These are phyloP conservation scores for Himantopus leucocephalus DNA, from an alignment of 2,113 vertebrate genomes.

Conservation along the genomic window DNA sequence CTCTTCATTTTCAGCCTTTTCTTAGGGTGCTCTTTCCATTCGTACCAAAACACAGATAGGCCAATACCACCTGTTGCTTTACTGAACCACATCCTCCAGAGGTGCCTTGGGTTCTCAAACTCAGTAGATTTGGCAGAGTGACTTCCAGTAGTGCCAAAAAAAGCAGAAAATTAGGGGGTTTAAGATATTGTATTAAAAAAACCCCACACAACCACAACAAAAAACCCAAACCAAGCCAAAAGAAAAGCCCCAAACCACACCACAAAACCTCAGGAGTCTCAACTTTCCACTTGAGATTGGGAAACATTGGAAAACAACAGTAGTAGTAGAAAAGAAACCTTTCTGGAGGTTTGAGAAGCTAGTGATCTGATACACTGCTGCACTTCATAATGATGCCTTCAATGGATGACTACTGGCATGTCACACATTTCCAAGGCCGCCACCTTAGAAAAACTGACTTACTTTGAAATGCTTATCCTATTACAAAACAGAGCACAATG, in stretches of 20 bases:
- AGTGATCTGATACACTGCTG: background rate
- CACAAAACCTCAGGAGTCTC: background rate
- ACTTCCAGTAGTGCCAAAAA: background rate
- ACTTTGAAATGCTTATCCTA: background rate
- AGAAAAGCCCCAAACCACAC: rapidly evolving
- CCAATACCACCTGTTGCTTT: background rate
- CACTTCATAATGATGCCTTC: background rate
- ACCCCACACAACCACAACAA: background rate
- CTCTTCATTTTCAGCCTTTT: background rate
- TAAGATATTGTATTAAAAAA: background rate
- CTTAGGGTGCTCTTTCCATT: background rate
- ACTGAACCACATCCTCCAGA: background rate
- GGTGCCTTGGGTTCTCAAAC: background rate
- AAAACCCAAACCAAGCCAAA: background rate
- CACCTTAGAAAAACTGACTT: background rate
- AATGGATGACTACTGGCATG: background rate
- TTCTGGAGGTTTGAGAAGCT: background rate
- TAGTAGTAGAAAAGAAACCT: background rate
- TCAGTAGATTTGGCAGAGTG: background rate
- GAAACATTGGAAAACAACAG: rapidly evolving
- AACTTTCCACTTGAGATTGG: background rate
- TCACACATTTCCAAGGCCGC: background rate
- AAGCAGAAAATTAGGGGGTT: rapidly evolving
- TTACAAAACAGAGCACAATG: background rate
- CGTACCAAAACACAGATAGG: background rate